Percentiles rank a stretch among this genome's conserved stretches.
These are phyloP conservation scores for Pandemis heparana DNA, from an alignment of 2,888 invertebrate genomes.

Conservation along the genomic window DNA sequence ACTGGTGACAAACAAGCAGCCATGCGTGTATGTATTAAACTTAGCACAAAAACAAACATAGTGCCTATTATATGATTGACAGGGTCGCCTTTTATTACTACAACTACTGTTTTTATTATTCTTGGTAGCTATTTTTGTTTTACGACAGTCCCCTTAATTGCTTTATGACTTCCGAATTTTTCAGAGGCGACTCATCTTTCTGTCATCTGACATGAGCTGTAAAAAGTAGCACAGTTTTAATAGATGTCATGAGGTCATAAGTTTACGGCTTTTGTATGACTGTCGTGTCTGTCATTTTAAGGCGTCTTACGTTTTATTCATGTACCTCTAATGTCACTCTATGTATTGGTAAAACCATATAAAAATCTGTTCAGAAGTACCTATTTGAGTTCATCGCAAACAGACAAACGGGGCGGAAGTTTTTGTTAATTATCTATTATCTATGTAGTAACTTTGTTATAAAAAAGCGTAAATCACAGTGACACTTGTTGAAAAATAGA, in stretches of 20 bases:
- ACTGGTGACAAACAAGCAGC: too few relatives aligned
- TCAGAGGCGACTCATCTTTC: slow-evolving; percentile 11
- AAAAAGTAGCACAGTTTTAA: not conserved
- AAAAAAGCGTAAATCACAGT: too few relatives aligned
- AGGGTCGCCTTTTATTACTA: not conserved
- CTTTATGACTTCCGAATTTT: slow-evolving; percentile 30
- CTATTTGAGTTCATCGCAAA: too few relatives aligned
- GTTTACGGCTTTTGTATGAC: not conserved
- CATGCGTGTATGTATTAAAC: not conserved
- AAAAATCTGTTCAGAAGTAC: too few relatives aligned
- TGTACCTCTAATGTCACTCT: too few relatives aligned
- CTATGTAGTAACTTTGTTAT: too few relatives aligned
- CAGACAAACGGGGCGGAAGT: too few relatives aligned
- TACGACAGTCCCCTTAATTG: not conserved
- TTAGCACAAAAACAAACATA: not conserved
- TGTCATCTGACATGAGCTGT: not conserved
- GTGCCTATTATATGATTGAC: not conserved
- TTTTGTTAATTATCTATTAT: too few relatives aligned
- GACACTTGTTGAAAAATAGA: too few relatives aligned
- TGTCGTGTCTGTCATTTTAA: not conserved
- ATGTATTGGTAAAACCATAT: too few relatives aligned
- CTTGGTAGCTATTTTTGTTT: slow-evolving; percentile 8
- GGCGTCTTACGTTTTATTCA: too few relatives aligned
- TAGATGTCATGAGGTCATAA: not conserved
- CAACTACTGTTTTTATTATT: not conserved